These are phyloP conservation scores for Xiphophorus birchmanni DNA, from an alignment of 2,797 vertebrate species.

Conservation along the genomic window DNA sequence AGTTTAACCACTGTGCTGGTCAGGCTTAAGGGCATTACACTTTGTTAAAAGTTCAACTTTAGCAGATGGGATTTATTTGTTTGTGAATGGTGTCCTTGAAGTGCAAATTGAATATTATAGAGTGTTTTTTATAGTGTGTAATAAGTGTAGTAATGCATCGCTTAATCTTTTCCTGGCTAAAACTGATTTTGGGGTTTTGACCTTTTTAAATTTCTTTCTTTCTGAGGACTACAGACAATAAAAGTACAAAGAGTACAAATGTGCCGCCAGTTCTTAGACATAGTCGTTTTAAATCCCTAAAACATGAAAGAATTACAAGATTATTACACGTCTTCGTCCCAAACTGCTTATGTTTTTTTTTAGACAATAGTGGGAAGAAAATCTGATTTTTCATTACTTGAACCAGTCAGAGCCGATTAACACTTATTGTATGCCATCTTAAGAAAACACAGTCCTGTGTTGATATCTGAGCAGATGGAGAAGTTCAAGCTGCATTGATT, in stretches of 20 bases:
- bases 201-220: neutral
- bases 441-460: conserved; percentile 12
- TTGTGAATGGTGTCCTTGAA: neutral
- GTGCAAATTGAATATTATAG: neutral
- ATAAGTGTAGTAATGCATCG: neutral
- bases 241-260: no score
- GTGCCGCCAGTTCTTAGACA: neutral
- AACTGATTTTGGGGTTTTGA: neutral
- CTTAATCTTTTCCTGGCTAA: neutral
- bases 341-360: neutral
- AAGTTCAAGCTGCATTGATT: conserved; percentile 2
- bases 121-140: neutral
- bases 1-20: conserved; percentile 34
- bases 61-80: neutral
- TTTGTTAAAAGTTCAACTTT: neutral
- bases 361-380: neutral
- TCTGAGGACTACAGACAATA: neutral
- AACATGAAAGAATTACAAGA: neutral
- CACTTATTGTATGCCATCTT: neutral
- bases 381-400: neutral
- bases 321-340: neutral
- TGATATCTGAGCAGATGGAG: conserved; percentile 11
- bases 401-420: neutral
- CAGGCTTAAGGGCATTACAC: neutral
- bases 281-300: neutral